Evolutionary conservation across 2,797 vertebrate species (phyloP).

Genomic region (Sebastes ruberrimus): DNA sequence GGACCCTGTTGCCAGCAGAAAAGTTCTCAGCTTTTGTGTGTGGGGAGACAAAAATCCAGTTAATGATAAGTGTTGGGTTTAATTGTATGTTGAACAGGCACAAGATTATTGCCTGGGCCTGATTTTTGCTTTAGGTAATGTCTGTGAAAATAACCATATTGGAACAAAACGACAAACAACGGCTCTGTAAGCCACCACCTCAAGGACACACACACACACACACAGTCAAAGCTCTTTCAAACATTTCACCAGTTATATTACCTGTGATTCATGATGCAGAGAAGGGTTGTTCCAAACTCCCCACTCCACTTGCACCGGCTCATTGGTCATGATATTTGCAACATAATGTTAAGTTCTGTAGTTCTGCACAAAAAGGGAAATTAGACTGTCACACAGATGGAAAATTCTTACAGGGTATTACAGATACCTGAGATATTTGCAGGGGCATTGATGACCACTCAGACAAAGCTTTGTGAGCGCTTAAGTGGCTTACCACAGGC

Average conservation of each 20-base stretch:
- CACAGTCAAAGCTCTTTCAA: neutral
- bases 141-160: constrained; percentile 47
- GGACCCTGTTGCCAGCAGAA: constrained; percentile 19
- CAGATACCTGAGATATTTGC: neutral
- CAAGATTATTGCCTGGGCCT: constrained; percentile 32
- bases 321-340: neutral
- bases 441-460: neutral
- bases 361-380: neutral
- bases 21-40: constrained; percentile 29
- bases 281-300: neutral
- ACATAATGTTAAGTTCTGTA: neutral
- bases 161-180: constrained; percentile 31
- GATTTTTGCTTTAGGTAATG: constrained; percentile 49
- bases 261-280: neutral
- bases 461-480: neutral
- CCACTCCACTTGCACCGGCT: neutral
- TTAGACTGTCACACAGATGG: neutral
- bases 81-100: constrained; percentile 66
- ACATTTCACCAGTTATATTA: neutral
- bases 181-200: constrained; percentile 2
- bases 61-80: constrained; percentile 57
- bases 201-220: neutral
- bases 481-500: neutral
- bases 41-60: constrained; percentile 55
- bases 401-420: neutral